Base-by-base conservation (phyloP, 2,113 vertebrate species). In the Pygoscelis adeliae region DNA sequence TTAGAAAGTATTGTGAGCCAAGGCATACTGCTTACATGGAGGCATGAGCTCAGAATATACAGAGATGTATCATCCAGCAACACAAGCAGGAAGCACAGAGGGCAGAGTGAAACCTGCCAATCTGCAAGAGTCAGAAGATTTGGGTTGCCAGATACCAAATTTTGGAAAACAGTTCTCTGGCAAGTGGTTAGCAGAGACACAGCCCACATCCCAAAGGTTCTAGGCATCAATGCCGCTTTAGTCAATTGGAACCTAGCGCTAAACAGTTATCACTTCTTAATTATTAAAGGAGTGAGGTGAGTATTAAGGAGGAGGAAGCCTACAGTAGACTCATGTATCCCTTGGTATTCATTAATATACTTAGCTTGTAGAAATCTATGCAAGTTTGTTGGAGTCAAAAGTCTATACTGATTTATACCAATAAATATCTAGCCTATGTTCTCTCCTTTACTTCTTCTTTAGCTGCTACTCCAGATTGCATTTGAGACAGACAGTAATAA, bases 1-100 rank as follows among this genome's bases (percentile, higher is more conserved):
- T 36, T 42, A 47, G 18, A 34, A 90, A 70, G 49, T 40, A 63
- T 32, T 2, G 1, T 40, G 40, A 90, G 46, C 15, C 71, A 59
- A 32, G 25, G 30, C 1, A 0, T 21, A 17, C 34, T 47, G 10
- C n/a, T 59, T 40, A 58, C 9, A 5, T 9, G 21, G n/a, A 77
- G 19, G 9, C 63, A 49, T 6, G 13, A 66, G n/a, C 55, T 61
- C 15, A 71, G 30, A 66, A 42, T 15, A 71, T 3, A 19, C 40
- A 55, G 47, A 85, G 23, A 8, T 2, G 0, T 34, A 23, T 10
- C 27, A 83, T 32, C 26, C 58, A 72, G 26, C 40, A 66, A n/a
- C 19, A 47, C 12, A 71, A 59, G 23, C 1, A 72, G 40, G 50
- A 78, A 72, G 22, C 30, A 83, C 11, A 49, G n/a, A 36, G 6